Evolutionary conservation across 1,140 invertebrate species (phyloP).

Genomic region (Ctenoplectra terminalis): DNA sequence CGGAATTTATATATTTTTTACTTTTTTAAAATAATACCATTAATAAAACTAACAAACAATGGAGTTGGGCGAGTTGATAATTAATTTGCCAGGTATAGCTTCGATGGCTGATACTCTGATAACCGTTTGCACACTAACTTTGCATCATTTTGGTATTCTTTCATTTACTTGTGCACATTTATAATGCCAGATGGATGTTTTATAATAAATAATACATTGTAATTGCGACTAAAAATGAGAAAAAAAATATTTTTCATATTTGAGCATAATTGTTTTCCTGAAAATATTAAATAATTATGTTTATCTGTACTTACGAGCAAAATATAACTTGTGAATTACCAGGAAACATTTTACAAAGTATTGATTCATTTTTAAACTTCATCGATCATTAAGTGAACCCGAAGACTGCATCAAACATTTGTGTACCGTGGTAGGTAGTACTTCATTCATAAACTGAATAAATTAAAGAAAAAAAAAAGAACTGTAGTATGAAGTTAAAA

Average conservation of each 20-base stretch:
- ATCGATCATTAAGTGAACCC: constrained; percentile 4
- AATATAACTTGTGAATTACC: constrained; percentile 5
- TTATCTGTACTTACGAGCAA: neutral
- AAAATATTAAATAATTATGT: neutral
- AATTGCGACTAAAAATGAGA: neutral
- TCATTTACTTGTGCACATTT: neutral
- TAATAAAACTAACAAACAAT: constrained; percentile 65
- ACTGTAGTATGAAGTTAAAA: neutral
- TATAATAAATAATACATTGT: neutral
- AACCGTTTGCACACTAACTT: constrained; percentile 40
- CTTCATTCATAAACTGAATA: constrained; percentile 13
- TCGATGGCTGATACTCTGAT: constrained; percentile 6
- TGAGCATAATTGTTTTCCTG: too few species aligned
- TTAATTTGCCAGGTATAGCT: constrained; percentile 46
- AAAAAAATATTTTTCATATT: too few species aligned
- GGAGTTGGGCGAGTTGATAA: constrained; percentile 50
- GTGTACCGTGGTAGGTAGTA: constrained; percentile 32
- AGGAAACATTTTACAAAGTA: neutral
- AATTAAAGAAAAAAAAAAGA: neutral
- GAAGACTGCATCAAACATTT: constrained; percentile 16
- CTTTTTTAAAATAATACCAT: constrained; percentile 55
- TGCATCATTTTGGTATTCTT: constrained; percentile 23
- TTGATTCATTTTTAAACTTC: neutral
- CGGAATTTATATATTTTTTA: constrained; percentile 27
- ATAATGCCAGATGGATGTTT: neutral